Evolutionary conservation across 2,888 invertebrate genomes (phyloP).

Genomic region (Uropetala carovei): DNA sequence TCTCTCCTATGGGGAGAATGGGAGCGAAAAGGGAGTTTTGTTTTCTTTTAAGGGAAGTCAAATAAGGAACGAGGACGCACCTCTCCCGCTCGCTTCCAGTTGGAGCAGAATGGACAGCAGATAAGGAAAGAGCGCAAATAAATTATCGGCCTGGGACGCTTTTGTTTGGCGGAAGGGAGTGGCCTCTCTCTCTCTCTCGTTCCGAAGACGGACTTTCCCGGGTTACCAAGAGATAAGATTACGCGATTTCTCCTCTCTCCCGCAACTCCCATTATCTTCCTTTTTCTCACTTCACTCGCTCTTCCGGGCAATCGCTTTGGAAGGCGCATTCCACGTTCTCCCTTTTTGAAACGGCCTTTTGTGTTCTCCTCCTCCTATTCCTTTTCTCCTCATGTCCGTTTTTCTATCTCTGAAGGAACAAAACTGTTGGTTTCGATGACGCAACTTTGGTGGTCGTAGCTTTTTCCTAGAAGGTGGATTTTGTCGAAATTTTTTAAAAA

Average conservation of each 20-base stretch:
- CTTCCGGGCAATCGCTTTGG: not conserved
- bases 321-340: not conserved
- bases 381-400: not conserved
- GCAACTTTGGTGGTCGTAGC: too few relatives aligned
- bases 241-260: not conserved
- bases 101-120: not conserved
- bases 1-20: not conserved
- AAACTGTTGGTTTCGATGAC: too few relatives aligned
- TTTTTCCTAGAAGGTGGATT: too few relatives aligned
- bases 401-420: not conserved
- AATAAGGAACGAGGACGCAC: not conserved
- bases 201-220: not conserved
- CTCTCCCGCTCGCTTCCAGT: not conserved
- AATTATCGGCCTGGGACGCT: not conserved
- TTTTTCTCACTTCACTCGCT: not conserved
- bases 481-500: too few relatives aligned
- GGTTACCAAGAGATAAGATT: slow-evolving; percentile 4
- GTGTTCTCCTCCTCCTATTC: not conserved
- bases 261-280: too few relatives aligned
- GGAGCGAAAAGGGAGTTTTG: not conserved
- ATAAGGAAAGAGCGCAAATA: slow-evolving; percentile 6
- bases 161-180: slow-evolving; percentile 1
- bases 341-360: not conserved
- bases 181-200: not conserved
- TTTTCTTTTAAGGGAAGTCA: not conserved